Evolutionary conservation across 2,888 invertebrate genomes (phyloP).

Genomic region (Reticulitermes lucifugus): DNA sequence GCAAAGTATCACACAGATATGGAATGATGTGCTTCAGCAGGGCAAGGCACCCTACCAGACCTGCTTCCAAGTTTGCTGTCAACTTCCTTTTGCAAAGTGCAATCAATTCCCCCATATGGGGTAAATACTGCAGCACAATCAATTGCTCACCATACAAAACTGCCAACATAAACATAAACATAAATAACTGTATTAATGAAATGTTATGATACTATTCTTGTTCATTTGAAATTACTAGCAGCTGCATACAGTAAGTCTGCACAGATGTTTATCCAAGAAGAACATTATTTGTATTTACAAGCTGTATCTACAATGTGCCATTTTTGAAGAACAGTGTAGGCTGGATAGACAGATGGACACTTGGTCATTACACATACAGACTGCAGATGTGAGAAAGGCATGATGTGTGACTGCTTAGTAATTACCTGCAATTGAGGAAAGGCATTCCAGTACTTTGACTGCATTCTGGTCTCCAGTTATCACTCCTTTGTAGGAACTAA

Average conservation of each 20-base stretch:
- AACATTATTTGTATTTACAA: no score
- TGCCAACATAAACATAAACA: conserved; percentile 57
- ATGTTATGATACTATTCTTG: no score
- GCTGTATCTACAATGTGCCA: no score
- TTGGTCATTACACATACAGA: no score
- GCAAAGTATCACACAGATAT: conserved; percentile 82
- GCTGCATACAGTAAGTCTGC: no score
- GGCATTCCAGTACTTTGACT: conserved; percentile 88
- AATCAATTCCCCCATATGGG: conserved; percentile 88
- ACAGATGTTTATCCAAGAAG: no score
- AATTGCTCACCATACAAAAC: conserved; percentile 90
- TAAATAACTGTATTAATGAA: no score
- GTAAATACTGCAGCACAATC: conserved; percentile 88
- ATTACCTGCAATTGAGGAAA: conserved; percentile 85
- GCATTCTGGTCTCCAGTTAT: conserved; percentile 86
- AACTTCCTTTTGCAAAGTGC: conserved; percentile 83
- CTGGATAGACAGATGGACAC: no score
- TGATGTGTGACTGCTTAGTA: conserved; percentile 57
- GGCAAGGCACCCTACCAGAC: conserved; percentile 85
- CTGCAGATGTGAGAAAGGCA: no score
- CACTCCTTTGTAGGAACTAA: conserved; percentile 73
- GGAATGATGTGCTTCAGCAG: conserved; percentile 84
- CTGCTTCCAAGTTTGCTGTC: conserved; percentile 88
- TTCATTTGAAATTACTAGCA: no score
- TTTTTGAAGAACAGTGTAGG: no score